These are phyloP conservation scores for Coregonus ussuriensis DNA, from an alignment of 2,797 vertebrate genomes.

Conservation along the genomic window DNA sequence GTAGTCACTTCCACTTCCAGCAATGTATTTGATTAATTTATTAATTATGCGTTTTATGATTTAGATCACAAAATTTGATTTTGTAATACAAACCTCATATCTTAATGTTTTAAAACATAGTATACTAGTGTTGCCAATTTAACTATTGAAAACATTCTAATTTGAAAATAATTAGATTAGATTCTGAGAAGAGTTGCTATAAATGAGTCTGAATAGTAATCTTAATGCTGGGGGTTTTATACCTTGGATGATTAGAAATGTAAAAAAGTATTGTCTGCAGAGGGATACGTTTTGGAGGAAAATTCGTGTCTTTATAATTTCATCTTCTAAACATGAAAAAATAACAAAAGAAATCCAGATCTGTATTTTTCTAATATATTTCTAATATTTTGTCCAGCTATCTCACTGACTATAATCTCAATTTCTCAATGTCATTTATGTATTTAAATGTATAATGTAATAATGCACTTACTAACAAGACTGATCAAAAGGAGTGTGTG, in stretches of 20 bases:
- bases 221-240: not conserved
- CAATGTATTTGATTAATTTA: not conserved
- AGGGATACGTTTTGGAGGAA: not conserved
- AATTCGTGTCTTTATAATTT: not conserved
- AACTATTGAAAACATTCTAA: not conserved
- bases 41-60: not conserved
- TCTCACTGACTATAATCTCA: not conserved
- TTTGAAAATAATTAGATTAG: not conserved
- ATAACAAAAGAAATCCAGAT: too few species aligned
- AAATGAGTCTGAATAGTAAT: not conserved
- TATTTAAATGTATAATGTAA: not conserved
- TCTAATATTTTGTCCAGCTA: too few species aligned
- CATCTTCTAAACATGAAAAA: not conserved
- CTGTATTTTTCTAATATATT: too few species aligned
- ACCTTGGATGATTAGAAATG: not conserved
- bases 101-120: not conserved
- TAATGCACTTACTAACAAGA: too few species aligned
- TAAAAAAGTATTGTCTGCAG: not conserved
- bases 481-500: too few species aligned
- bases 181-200: too few species aligned
- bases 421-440: not conserved
- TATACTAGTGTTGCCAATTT: not conserved
- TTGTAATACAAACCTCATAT: not conserved
- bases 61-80: not conserved
- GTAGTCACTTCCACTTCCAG: not conserved